Evolutionary conservation across 2,113 vertebrate genomes (phyloP).

Genomic region (Siniperca knerii): DNA sequence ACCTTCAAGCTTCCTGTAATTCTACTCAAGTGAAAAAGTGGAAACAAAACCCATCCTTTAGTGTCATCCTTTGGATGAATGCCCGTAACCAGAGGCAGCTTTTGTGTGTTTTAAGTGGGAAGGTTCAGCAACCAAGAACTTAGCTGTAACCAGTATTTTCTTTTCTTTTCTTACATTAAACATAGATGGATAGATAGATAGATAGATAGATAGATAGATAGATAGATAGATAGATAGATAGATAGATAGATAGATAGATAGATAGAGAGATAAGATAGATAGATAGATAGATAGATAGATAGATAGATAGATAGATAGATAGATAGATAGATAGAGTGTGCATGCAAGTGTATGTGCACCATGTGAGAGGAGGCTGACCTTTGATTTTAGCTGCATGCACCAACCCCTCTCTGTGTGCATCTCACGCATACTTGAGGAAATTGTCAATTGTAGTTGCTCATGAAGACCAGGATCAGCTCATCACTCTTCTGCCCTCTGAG

Average conservation of each 20-base stretch:
- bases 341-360: slow-evolving; percentile 12
- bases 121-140: slow-evolving; percentile 11
- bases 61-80: slow-evolving; percentile 33
- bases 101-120: slow-evolving; percentile 6
- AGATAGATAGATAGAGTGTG: slow-evolving; percentile 16
- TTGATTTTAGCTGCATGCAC: slow-evolving; percentile 60
- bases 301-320: background rate
- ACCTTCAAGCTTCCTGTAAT: slow-evolving; percentile 24
- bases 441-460: slow-evolving; percentile 71
- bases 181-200: too few relatives aligned
- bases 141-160: background rate
- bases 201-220: background rate
- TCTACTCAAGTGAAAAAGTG: slow-evolving; percentile 15
- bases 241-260: slow-evolving; percentile 27
- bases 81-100: slow-evolving; percentile 32
- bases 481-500: slow-evolving; percentile 13
- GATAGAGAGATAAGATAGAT: slow-evolving; percentile 17
- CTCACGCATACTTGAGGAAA: slow-evolving; percentile 82
- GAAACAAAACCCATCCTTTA: slow-evolving; percentile 28
- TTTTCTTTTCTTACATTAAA: background rate
- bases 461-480: slow-evolving; percentile 42
- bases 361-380: slow-evolving; percentile 55
- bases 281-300: slow-evolving; percentile 5
- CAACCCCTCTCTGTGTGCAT: slow-evolving; percentile 57
- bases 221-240: slow-evolving; percentile 19